A percentile compares a stretch with the other conserved stretches of the same genome.
Evolutionary conservation across 2,888 invertebrate species (phyloP).

Genomic region (Hedychridium roseum): DNA sequence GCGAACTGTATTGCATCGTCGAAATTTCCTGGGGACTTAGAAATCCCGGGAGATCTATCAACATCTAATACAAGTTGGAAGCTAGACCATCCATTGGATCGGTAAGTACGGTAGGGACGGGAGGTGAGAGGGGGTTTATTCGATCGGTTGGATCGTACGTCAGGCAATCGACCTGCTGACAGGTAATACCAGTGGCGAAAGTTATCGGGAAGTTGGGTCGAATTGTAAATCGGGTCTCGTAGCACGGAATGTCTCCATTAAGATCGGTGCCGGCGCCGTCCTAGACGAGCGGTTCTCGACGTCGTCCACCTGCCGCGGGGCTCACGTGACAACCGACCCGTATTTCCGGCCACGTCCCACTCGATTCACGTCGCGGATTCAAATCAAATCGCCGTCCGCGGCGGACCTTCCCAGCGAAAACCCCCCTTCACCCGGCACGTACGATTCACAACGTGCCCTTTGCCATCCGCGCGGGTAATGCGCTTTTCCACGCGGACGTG

Average conservation of each 20-base stretch:
- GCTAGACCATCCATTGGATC: too few relatives aligned
- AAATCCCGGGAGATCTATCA: too few relatives aligned
- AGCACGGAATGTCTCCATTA: constrained; percentile 43
- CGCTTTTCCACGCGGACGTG: too few relatives aligned
- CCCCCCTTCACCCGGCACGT: too few relatives aligned
- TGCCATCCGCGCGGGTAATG: not conserved
- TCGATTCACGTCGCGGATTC: constrained; percentile 31
- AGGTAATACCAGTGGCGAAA: constrained; percentile 48
- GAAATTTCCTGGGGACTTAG: too few relatives aligned
- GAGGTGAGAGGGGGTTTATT: too few relatives aligned
- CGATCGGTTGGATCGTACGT: too few relatives aligned
- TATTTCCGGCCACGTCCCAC: constrained; percentile 5
- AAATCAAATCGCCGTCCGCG: constrained; percentile 31
- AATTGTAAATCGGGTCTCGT: constrained; percentile 49
- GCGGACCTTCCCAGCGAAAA: constrained; percentile 1
- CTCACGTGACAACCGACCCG: not conserved
- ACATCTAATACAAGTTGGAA: too few relatives aligned
- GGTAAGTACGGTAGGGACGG: too few relatives aligned
- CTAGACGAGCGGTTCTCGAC: constrained; percentile 8
- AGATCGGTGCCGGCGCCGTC: constrained; percentile 14
- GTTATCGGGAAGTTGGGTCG: constrained; percentile 43
- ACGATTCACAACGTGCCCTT: constrained; percentile 14
- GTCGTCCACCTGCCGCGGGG: constrained; percentile 7
- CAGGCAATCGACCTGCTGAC: constrained; percentile 43
- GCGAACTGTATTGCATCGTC: too few relatives aligned